Percentiles rank a stretch among this genome's conserved stretches.
These are phyloP conservation scores for Cephalopholis sonnerati DNA, from an alignment of 2,113 vertebrate genomes.

Conservation along the genomic window DNA sequence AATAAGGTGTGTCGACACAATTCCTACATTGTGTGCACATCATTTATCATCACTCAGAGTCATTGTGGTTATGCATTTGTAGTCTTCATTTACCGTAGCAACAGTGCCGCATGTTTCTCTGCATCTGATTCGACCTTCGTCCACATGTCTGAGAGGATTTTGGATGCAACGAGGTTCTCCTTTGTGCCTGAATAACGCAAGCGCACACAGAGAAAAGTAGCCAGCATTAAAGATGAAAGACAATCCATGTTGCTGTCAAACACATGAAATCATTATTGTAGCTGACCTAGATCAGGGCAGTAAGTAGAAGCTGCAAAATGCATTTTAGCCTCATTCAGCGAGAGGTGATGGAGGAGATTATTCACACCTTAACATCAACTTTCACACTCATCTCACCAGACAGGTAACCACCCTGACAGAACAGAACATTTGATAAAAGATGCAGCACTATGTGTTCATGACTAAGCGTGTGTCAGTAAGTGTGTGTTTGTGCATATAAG, in stretches of 20 bases:
- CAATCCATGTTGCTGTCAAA: constrained; percentile 43
- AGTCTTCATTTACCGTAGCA: constrained; percentile 88
- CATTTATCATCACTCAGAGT: not conserved
- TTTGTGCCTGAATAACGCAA: constrained; percentile 84
- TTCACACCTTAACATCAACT: constrained; percentile 39
- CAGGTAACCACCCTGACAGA: constrained; percentile 30
- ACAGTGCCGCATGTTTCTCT: constrained; percentile 83
- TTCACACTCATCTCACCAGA: constrained; percentile 46
- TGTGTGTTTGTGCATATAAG: not conserved
- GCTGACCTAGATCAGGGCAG: constrained; percentile 46
- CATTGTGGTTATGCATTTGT: constrained; percentile 2
- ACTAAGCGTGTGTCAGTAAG: constrained; percentile 7
- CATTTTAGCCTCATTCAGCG: constrained; percentile 36
- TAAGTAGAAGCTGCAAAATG: constrained; percentile 36
- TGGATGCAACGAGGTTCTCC: constrained; percentile 83
- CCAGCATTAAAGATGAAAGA: constrained; percentile 61
- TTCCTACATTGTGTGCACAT: not conserved
- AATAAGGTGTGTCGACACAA: not conserved
- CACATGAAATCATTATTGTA: constrained; percentile 36
- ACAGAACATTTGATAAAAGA: constrained; percentile 16
- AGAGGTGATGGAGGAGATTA: constrained; percentile 31
- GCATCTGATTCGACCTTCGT: constrained; percentile 82
- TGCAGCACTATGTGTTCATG: not conserved
- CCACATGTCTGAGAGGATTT: constrained; percentile 88
- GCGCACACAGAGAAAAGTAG: constrained; percentile 15